phyloP scores from a whole-genome alignment of 2,888 invertebrate genomes.

The Enoplolaimus lenunculus region DNA sequence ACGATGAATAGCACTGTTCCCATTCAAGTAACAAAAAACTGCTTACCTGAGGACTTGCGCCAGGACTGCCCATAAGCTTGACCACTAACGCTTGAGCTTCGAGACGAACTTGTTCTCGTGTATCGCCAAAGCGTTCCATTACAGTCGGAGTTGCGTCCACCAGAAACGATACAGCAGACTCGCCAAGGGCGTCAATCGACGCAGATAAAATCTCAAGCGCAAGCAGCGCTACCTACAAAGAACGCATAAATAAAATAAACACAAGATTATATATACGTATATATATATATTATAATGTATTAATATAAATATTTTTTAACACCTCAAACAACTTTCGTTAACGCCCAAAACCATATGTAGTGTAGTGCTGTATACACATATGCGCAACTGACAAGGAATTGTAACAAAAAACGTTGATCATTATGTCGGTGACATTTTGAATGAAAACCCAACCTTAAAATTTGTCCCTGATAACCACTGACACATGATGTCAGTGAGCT shows the following conservation, averaged over 20 bases:
- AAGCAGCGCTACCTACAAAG: slow-evolving; percentile 25
- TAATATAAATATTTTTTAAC: too few relatives aligned
- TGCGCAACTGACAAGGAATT: too few relatives aligned
- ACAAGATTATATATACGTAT: too few relatives aligned
- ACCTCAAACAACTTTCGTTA: too few relatives aligned
- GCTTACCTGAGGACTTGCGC: slow-evolving; percentile 24
- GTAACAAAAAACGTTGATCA: too few relatives aligned
- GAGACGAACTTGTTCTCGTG: slow-evolving; percentile 23
- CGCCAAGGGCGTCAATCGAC: slow-evolving; percentile 24
- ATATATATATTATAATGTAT: background rate
- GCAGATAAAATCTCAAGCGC: slow-evolving; percentile 25
- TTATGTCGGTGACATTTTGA: too few relatives aligned
- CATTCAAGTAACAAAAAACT: too few relatives aligned
- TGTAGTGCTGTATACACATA: too few relatives aligned
- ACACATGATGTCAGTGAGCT: slow-evolving; percentile 25
- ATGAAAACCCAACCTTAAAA: slow-evolving; percentile 27
- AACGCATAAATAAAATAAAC: background rate
- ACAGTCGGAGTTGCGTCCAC: slow-evolving; percentile 23
- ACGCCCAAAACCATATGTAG: too few relatives aligned
- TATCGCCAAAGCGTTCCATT: slow-evolving; percentile 26
- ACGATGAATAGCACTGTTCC: too few relatives aligned
- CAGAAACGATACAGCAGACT: slow-evolving; percentile 24
- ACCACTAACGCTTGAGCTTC: slow-evolving; percentile 20
- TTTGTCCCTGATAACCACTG: slow-evolving; percentile 27
- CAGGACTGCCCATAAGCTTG: slow-evolving; percentile 21